Evolutionary conservation across 2,113 vertebrate genomes (phyloP), one percentile per base, ranked within the genome.

Genomic region (Willisornis vidua): DNA sequence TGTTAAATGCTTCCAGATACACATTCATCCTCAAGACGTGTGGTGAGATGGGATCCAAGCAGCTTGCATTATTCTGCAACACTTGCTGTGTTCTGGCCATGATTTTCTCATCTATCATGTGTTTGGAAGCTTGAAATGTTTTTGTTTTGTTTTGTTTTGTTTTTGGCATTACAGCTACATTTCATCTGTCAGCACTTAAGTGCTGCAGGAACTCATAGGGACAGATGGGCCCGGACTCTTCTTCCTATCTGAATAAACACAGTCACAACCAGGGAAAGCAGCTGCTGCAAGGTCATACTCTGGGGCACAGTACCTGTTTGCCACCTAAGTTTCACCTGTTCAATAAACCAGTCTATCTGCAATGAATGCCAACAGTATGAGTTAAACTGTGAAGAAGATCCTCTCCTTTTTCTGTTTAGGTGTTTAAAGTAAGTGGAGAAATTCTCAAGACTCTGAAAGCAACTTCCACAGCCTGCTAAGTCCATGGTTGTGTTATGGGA

Each of bases 1-100:
- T 73, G 57, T 74, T 85, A 90, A 87, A 91, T 91, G 59, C 79
- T 95, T 96, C 94, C 82, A 94, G 85, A 88, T 67, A 90, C 4
- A 74, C 83, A 94, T 85, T 68, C 63, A 91, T 93, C 75, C 77
- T 61, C 0, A 1, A 80, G 71, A 93, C 25, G 51, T 58, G 75
- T 73, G 63, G 67, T 91, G 89, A 93, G 78, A 94, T 63, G 87
- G 78, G 67, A 89, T 85, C 59, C 87, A 91, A 81, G 63, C 91
- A 63, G 71, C 43, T 79, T 51, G 9, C 78, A 51, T 49, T 85
- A 43, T 89, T 46, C 63, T 51, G 58, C 63, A 79, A 39, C 62
- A 48, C 81, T 85, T 82, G 81, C 63, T 91, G 78, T n/a, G 45
- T n/a, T 79, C 78, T 85, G 76, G 55, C 59, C 16, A 4, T 39